These are phyloP conservation scores for Microtus montanus DNA, from an alignment of 2,113 vertebrate species.

Conservation along the genomic window DNA sequence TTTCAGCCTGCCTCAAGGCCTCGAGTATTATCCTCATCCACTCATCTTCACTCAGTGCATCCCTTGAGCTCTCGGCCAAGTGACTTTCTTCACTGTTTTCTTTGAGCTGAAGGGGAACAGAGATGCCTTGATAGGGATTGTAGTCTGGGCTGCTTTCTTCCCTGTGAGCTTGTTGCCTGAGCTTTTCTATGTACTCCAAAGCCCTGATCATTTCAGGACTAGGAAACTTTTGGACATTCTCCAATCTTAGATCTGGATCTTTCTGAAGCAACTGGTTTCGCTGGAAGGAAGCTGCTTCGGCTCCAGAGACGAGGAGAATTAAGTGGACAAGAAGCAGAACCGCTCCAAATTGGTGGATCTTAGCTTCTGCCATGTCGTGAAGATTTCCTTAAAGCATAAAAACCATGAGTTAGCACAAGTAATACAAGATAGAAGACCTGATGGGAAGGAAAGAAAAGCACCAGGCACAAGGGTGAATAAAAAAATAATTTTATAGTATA, in stretches of 20 bases:
- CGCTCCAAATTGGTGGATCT: constrained; percentile 80
- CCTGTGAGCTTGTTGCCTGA: constrained; percentile 90
- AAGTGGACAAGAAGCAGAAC: constrained; percentile 81
- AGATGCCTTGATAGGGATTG: constrained; percentile 86
- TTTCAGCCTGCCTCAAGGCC: constrained; percentile 90
- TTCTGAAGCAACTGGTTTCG: constrained; percentile 89
- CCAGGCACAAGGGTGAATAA: neutral
- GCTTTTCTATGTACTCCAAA: constrained; percentile 94
- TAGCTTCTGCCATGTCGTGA: constrained; percentile 86
- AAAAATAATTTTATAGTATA: constrained; percentile 8
- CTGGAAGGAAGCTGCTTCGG: constrained; percentile 90
- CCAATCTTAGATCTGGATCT: constrained; percentile 86
- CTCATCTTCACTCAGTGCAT: constrained; percentile 89
- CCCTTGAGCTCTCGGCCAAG: constrained; percentile 77
- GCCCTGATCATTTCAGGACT: constrained; percentile 95
- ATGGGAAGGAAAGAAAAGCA: constrained; percentile 33
- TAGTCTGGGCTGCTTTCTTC: constrained; percentile 86
- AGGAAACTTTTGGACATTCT: constrained; percentile 85
- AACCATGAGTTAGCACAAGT: constrained; percentile 80
- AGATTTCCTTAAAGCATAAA: constrained; percentile 86
- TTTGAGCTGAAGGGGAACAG: constrained; percentile 86
- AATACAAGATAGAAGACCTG: constrained; percentile 24
- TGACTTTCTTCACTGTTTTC: constrained; percentile 85
- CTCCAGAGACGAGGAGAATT: constrained; percentile 82
- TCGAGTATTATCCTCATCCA: constrained; percentile 92